phyloP scores from a whole-genome alignment of 2,797 vertebrate genomes.

The Trachops cirrhosus region DNA sequence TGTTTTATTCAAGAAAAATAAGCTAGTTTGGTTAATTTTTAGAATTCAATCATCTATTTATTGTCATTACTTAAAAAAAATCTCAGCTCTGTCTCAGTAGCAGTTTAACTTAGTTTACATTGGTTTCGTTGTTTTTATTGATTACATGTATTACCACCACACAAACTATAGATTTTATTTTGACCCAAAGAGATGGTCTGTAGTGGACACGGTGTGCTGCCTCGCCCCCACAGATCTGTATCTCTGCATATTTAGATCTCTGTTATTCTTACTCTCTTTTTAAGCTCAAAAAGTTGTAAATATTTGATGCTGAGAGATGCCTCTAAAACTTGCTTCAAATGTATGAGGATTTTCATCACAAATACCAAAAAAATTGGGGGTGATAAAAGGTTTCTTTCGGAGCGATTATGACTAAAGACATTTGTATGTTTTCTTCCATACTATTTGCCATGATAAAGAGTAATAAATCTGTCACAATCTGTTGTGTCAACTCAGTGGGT shows the following conservation, averaged over 20 bases:
- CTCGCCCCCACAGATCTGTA: not conserved
- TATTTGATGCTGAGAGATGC: not conserved
- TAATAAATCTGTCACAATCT: constrained; percentile 66
- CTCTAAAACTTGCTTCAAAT: constrained; percentile 26
- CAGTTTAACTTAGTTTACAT: not conserved
- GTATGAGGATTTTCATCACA: constrained; percentile 52
- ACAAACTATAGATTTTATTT: not conserved
- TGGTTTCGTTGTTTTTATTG: not conserved
- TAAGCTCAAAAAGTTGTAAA: not conserved
- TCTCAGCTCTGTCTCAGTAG: not conserved
- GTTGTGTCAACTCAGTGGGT: constrained; percentile 37
- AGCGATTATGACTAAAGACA: constrained; percentile 64
- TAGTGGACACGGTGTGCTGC: not conserved
- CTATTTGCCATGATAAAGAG: constrained; percentile 67
- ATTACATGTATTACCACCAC: not conserved
- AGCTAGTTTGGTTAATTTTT: not conserved
- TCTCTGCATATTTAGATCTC: constrained; percentile 38
- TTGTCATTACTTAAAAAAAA: constrained; percentile 1
- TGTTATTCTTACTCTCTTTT: not conserved
- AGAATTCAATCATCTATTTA: not conserved
- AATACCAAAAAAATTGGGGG: constrained; percentile 31
- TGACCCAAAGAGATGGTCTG: not conserved
- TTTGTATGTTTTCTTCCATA: constrained; percentile 65
- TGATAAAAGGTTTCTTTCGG: constrained; percentile 53
- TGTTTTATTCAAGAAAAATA: not conserved